Evolutionary conservation across 2,113 vertebrate genomes (phyloP).

Genomic region (Myotis davidii): DNA sequence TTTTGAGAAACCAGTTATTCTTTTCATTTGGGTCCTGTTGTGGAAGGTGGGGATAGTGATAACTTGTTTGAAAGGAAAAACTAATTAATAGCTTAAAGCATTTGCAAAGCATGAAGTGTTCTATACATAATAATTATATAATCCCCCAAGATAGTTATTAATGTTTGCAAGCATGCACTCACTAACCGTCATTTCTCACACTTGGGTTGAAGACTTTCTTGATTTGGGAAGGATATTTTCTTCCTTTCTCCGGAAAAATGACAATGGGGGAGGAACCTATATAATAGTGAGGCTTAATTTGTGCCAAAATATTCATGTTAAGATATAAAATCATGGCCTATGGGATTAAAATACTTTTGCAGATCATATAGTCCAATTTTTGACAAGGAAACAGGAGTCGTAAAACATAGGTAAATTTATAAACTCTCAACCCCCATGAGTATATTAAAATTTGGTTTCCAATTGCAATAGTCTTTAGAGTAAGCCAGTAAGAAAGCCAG

Average conservation of each 20-base stretch:
- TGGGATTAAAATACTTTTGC: background rate
- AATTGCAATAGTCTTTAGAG: background rate
- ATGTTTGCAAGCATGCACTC: constrained; percentile 31
- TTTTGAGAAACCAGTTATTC: background rate
- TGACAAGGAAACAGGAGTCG: background rate
- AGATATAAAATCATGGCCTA: background rate
- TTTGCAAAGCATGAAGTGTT: background rate
- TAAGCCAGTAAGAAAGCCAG: background rate
- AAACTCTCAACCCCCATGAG: background rate
- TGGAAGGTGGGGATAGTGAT: background rate
- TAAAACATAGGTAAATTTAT: background rate
- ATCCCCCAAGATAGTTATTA: constrained; percentile 6
- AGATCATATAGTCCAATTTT: background rate
- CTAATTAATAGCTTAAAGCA: constrained; percentile 57
- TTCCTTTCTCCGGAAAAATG: constrained; percentile 14
- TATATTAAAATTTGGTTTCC: background rate
- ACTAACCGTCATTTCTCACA: background rate
- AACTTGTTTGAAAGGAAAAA: constrained; percentile 28
- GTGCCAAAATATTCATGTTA: background rate
- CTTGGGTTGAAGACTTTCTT: background rate
- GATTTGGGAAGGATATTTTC: background rate
- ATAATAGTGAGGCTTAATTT: background rate
- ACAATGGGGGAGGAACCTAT: background rate
- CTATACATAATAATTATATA: constrained; percentile 27
- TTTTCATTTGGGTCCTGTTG: background rate